These are phyloP conservation scores for Steinernema feltiae DNA, from an alignment of 1,140 invertebrate species.

Conservation along the genomic window DNA sequence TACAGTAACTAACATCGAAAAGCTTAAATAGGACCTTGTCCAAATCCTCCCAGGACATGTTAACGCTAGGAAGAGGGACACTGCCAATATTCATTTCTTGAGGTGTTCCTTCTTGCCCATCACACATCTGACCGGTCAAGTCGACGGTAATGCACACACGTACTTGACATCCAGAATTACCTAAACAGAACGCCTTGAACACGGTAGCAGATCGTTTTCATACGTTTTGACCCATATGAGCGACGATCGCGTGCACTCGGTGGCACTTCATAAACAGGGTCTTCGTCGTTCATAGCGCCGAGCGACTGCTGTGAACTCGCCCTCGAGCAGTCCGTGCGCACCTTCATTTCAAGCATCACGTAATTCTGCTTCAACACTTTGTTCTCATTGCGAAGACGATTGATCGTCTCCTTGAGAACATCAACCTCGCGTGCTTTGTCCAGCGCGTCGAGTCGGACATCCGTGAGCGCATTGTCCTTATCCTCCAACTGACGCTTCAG, in stretches of 20 bases:
- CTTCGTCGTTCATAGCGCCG: slow-evolving; percentile 29
- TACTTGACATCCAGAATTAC: slow-evolving; percentile 1
- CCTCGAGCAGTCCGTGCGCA: slow-evolving; percentile 72
- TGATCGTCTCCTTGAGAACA: slow-evolving; percentile 87
- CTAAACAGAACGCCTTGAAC: background rate
- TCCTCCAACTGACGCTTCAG: slow-evolving; percentile 84
- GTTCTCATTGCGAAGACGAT: slow-evolving; percentile 95
- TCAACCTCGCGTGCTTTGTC: slow-evolving; percentile 92
- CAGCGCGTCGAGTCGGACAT: slow-evolving; percentile 85
- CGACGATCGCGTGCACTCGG: slow-evolving; percentile 16
- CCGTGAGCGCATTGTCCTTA: slow-evolving; percentile 89
- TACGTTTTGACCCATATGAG: slow-evolving; percentile 15
- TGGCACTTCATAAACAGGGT: slow-evolving; percentile 26
- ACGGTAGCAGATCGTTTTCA: background rate
- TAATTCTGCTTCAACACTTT: slow-evolving; percentile 74
- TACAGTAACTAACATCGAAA: background rate
- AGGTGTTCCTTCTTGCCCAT: background rate
- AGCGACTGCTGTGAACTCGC: slow-evolving; percentile 36
- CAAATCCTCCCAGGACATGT: background rate
- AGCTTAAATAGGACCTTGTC: background rate
- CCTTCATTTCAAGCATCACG: slow-evolving; percentile 61
- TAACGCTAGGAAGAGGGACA: background rate
- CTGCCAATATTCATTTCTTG: slow-evolving; percentile 4
- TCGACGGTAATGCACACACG: background rate
- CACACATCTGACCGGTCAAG: background rate